A percentile compares a stretch with the other conserved stretches of the same genome.
phyloP scores from a whole-genome alignment of 2,113 vertebrate genomes.

The Ailurus styani region DNA sequence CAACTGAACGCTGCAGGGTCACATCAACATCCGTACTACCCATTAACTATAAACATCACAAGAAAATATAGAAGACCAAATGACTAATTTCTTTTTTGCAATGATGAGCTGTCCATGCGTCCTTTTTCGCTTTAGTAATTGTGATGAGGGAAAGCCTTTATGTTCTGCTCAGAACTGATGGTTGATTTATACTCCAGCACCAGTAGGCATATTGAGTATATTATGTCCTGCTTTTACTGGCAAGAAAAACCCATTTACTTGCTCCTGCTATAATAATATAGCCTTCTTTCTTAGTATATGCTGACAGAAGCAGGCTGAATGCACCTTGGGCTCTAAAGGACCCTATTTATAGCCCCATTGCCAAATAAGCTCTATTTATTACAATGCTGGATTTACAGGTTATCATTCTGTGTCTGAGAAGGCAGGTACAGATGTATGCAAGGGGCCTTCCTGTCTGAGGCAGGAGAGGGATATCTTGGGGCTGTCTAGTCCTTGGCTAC shows the following conservation, averaged over 20 bases:
- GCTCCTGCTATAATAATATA: slow-evolving; percentile 69
- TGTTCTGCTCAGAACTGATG: slow-evolving; percentile 38
- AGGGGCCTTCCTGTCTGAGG: slow-evolving; percentile 24
- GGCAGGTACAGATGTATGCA: slow-evolving; percentile 55
- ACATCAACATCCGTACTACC: not conserved
- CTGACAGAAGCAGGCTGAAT: slow-evolving; percentile 76
- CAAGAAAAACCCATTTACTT: slow-evolving; percentile 64
- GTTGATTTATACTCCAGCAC: slow-evolving; percentile 44
- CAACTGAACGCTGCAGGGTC: not conserved
- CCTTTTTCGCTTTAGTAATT: not conserved
- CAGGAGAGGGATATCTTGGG: slow-evolving; percentile 20
- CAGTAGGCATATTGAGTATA: slow-evolving; percentile 56
- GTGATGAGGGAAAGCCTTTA: slow-evolving; percentile 45
- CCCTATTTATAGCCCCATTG: slow-evolving; percentile 70
- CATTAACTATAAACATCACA: not conserved
- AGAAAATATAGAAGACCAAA: not conserved
- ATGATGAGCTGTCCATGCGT: not conserved
- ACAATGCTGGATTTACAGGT: slow-evolving; percentile 71
- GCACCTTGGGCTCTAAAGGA: slow-evolving; percentile 71
- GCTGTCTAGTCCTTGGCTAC: not conserved
- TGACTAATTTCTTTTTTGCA: not conserved
- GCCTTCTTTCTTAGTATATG: slow-evolving; percentile 63
- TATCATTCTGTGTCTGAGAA: slow-evolving; percentile 68
- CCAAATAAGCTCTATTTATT: slow-evolving; percentile 69
- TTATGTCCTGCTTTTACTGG: slow-evolving; percentile 65